phyloP scores from a whole-genome alignment of 2,888 invertebrate genomes.

The Elysia crispata region DNA sequence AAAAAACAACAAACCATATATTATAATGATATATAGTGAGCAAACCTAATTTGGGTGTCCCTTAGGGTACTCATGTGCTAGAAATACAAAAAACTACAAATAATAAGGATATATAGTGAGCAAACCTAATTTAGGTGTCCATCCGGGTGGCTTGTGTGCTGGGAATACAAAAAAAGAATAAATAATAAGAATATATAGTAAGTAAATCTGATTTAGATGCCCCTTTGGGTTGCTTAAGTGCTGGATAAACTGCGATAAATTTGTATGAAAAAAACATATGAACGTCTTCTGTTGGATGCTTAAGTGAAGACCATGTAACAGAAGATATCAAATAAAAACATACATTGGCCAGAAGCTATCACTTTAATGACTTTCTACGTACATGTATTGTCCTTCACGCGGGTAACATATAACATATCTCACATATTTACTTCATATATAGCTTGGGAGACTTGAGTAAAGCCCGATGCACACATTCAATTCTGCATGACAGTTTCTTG shows the following conservation, averaged over 20 bases:
- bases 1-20: not conserved
- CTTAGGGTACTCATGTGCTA: not conserved
- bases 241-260: not conserved
- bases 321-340: too few relatives aligned
- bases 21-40: not conserved
- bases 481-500: too few relatives aligned
- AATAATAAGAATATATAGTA: not conserved
- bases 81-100: not conserved
- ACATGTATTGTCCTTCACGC: too few relatives aligned
- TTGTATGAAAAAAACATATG: too few relatives aligned
- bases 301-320: too few relatives aligned
- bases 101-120: not conserved
- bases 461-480: too few relatives aligned
- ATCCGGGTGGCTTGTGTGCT: not conserved
- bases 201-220: not conserved
- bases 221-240: not conserved
- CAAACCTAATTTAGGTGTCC: not conserved
- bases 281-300: too few relatives aligned
- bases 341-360: too few relatives aligned
- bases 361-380: too few relatives aligned
- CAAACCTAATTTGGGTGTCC: not conserved
- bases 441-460: too few relatives aligned
- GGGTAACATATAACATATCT: too few relatives aligned
- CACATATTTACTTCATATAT: too few relatives aligned
- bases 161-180: not conserved